These are phyloP conservation scores for Laupala kohalensis DNA, from an alignment of 1,140 invertebrate species.

Conservation along the genomic window DNA sequence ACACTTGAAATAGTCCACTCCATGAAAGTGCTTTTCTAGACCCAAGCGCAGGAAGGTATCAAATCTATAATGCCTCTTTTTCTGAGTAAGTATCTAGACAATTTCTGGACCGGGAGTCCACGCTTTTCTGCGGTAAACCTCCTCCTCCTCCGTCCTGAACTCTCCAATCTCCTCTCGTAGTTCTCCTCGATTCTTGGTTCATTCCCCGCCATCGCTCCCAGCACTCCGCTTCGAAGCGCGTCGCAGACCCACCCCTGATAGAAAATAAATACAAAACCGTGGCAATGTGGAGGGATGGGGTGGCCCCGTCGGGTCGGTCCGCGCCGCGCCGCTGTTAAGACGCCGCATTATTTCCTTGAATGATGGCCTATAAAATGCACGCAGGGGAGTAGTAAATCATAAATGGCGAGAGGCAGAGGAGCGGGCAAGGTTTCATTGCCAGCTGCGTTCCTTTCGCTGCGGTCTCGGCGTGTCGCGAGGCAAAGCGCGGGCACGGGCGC, in stretches of 20 bases:
- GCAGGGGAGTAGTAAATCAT: constrained; percentile 2
- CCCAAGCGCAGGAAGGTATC: too few relatives aligned
- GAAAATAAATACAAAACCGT: not conserved
- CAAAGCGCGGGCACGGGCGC: not conserved
- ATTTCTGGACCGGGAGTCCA: too few relatives aligned
- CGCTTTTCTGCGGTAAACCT: too few relatives aligned
- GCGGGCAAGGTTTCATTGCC: constrained; percentile 1
- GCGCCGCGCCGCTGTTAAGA: not conserved
- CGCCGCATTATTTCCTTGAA: constrained; percentile 3
- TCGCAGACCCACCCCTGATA: not conserved
- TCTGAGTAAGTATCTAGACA: too few relatives aligned
- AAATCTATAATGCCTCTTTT: too few relatives aligned
- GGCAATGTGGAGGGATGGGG: not conserved
- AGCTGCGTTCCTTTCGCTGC: constrained; percentile 1
- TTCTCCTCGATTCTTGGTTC: too few relatives aligned
- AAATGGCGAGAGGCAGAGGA: constrained; percentile 1
- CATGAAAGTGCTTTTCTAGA: too few relatives aligned
- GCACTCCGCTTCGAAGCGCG: not conserved
- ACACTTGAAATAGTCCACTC: too few relatives aligned
- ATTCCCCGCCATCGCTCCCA: not conserved
- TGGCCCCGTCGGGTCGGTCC: not conserved
- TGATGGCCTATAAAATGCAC: constrained; percentile 5
- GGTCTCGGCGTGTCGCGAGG: not conserved
- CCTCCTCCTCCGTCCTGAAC: not conserved
- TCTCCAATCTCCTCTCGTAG: not conserved